Conservation (phyloP, 2,797 vertebrate species). For the Acestrorhynchus altus region DNA sequence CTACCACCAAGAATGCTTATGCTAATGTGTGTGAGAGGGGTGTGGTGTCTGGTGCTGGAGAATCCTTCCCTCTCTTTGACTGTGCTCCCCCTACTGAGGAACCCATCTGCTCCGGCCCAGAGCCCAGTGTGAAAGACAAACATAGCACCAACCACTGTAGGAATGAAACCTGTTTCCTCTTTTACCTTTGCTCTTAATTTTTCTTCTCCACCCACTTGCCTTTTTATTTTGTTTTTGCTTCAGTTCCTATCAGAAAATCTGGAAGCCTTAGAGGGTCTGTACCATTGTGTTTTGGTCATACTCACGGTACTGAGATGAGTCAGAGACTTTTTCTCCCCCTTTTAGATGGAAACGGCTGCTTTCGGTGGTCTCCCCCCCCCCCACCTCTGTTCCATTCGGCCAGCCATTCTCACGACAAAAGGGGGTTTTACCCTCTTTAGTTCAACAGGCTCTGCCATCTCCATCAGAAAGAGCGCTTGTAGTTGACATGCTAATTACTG, state of each 20-base stretch:
- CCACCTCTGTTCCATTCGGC: constrained; percentile 25
- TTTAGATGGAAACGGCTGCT: constrained; percentile 52
- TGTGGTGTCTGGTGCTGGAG: constrained; percentile 49
- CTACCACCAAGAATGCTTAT: constrained; percentile 48
- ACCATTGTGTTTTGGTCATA: constrained; percentile 23
- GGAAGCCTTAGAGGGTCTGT: background rate
- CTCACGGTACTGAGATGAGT: constrained; percentile 10
- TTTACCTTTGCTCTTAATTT: constrained; percentile 33
- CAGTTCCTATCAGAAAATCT: constrained; percentile 29
- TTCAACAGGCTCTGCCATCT: constrained; percentile 51
- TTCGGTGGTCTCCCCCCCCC: constrained; percentile 44
- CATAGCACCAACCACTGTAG: constrained; percentile 53
- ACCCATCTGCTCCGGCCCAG: constrained; percentile 59
- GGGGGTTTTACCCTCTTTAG: constrained; percentile 56
- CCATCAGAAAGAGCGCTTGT: constrained; percentile 64
- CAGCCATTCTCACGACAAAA: constrained; percentile 55
- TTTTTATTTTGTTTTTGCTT: constrained; percentile 27
- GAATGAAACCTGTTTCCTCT: constrained; percentile 57
- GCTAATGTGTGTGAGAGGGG: constrained; percentile 50
- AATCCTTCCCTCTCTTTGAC: constrained; percentile 53
- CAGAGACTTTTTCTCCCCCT: background rate
- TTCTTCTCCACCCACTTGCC: constrained; percentile 16
- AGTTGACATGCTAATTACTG: constrained; percentile 81
- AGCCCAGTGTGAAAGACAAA: constrained; percentile 59
- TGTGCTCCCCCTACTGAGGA: constrained; percentile 48